These are phyloP conservation scores for Sphinx pinastri DNA, from an alignment of 2,888 invertebrate genomes.

Conservation along the genomic window DNA sequence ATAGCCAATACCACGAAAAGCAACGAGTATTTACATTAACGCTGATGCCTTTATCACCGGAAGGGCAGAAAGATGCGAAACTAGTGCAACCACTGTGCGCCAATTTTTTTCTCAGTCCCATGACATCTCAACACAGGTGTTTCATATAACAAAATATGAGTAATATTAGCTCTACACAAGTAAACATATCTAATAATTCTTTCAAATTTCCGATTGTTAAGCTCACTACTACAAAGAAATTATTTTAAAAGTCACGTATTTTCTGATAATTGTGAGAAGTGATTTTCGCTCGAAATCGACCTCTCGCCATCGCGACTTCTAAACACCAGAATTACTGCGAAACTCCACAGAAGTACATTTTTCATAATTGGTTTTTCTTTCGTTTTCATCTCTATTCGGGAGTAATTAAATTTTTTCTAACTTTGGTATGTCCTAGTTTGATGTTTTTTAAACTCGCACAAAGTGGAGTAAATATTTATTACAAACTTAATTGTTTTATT, in stretches of 20 bases:
- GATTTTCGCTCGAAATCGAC: no score
- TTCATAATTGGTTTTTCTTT: slow-evolving; percentile 18
- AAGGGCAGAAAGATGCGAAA: no score
- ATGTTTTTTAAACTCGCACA: background rate
- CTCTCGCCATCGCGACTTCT: background rate
- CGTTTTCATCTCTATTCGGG: slow-evolving; percentile 15
- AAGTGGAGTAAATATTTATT: background rate
- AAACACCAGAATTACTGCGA: slow-evolving; percentile 9
- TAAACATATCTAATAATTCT: background rate
- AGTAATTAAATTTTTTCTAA: slow-evolving; percentile 1
- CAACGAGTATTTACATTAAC: no score
- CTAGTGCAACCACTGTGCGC: no score
- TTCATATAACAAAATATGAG: background rate
- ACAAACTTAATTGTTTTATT: background rate
- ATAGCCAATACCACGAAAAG: background rate
- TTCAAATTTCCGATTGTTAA: background rate
- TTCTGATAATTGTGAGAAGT: background rate
- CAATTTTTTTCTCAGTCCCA: no score
- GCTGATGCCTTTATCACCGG: no score
- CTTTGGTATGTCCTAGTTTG: background rate
- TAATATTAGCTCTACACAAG: no score
- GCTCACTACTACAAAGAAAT: background rate
- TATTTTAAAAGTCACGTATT: slow-evolving; percentile 13
- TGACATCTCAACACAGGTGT: background rate
- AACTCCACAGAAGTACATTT: slow-evolving; percentile 20